Conservation (phyloP, 2,797 vertebrate species). For the Amblyopsis hoosieri region DNA sequence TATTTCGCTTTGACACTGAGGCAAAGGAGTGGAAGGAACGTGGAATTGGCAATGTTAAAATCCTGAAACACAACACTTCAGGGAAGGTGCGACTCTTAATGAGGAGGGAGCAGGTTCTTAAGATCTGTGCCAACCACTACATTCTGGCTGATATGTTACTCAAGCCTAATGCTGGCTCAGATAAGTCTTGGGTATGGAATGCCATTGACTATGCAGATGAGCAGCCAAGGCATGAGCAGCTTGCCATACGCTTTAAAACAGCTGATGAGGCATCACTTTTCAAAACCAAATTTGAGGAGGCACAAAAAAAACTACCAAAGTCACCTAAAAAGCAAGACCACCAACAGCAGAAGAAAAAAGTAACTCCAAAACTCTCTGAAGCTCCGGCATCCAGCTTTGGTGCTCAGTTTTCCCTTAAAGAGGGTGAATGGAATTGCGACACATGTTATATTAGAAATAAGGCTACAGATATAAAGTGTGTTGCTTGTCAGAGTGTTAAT, state of each 20-base stretch:
- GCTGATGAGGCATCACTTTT: conserved; percentile 91
- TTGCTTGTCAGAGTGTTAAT: conserved; percentile 79
- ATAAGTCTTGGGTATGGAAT: conserved; percentile 97
- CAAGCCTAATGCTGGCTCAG: conserved; percentile 89
- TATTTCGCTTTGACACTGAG: conserved; percentile 92
- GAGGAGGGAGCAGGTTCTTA: conserved; percentile 96
- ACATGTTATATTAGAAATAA: conserved; percentile 83
- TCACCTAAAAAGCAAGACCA: conserved; percentile 49
- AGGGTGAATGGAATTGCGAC: conserved; percentile 86
- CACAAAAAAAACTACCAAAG: conserved; percentile 77
- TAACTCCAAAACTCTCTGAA: conserved; percentile 31
- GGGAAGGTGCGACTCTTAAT: conserved; percentile 96
- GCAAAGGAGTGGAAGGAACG: conserved; percentile 98
- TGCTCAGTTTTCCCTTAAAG: conserved; percentile 82
- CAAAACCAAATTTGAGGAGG: conserved; percentile 92
- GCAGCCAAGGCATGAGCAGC: conserved; percentile 88
- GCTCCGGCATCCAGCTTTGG: conserved; percentile 54
- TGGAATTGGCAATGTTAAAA: conserved; percentile 93
- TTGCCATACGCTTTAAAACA: conserved; percentile 97
- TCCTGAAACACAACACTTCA: conserved; percentile 89
- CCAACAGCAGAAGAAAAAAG: conserved; percentile 63
- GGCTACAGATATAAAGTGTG: conserved; percentile 72
- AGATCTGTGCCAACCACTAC: conserved; percentile 99
- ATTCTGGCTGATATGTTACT: conserved; percentile 92
- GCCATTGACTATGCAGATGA: conserved; percentile 97